These are phyloP conservation scores for Apodemia zela DNA, from an alignment of 2,888 invertebrate genomes.

Conservation along the genomic window DNA sequence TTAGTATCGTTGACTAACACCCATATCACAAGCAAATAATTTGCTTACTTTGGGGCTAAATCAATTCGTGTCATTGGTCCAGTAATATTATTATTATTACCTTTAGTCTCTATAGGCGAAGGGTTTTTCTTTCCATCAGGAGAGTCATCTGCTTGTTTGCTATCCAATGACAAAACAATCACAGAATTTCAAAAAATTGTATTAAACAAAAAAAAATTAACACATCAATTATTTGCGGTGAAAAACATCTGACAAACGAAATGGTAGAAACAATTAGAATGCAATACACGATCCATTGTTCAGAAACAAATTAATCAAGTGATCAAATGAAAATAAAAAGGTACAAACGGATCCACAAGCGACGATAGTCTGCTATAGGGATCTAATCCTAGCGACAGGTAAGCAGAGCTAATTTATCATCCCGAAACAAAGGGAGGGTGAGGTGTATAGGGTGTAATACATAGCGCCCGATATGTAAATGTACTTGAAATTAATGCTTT, in stretches of 20 bases:
- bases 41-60: too few species aligned
- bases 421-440: slow-evolving; percentile 65
- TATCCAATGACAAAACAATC: too few species aligned
- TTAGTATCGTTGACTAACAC: too few species aligned
- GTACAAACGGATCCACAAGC: slow-evolving; percentile 49
- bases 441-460: slow-evolving; percentile 8
- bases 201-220: too few species aligned
- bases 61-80: too few species aligned
- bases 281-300: slow-evolving; percentile 40
- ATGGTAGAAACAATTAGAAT: neutral
- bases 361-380: slow-evolving; percentile 56
- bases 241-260: neutral
- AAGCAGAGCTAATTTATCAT: slow-evolving; percentile 76
- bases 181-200: too few species aligned
- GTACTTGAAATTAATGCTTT: slow-evolving; percentile 10
- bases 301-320: slow-evolving; percentile 64
- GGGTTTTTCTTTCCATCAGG: too few species aligned
- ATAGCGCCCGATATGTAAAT: slow-evolving; percentile 13
- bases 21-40: too few species aligned
- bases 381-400: slow-evolving; percentile 72
- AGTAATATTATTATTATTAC: too few species aligned
- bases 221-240: too few species aligned
- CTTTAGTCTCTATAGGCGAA: too few species aligned
- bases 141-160: too few species aligned
- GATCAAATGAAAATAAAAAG: slow-evolving; percentile 67